Evolutionary conservation across 1,140 invertebrate species (phyloP).

Genomic region (Drosophila tani): DNA sequence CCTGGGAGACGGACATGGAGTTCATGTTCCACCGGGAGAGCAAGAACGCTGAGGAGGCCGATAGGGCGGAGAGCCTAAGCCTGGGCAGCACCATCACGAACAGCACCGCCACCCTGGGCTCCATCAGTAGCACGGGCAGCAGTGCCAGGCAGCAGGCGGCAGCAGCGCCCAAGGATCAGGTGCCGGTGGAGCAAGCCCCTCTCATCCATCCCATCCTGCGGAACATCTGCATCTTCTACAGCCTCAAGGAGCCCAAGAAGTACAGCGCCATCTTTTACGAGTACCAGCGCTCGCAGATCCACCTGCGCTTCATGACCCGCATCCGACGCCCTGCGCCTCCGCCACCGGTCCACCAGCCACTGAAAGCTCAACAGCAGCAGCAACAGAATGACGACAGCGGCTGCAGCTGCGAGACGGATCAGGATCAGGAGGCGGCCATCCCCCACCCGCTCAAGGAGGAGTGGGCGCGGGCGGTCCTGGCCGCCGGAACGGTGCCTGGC

Average conservation of each 20-base stretch:
- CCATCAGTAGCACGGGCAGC: constrained; percentile 59
- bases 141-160: constrained; percentile 13
- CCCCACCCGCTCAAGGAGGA: constrained; percentile 61
- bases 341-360: constrained; percentile 3
- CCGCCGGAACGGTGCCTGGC: constrained; percentile 47
- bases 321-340: constrained; percentile 56
- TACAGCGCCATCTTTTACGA: constrained; percentile 78
- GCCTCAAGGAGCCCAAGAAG: constrained; percentile 66
- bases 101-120: constrained; percentile 73
- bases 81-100: constrained; percentile 78
- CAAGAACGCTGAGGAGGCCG: constrained; percentile 2
- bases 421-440: constrained; percentile 43
- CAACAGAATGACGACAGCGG: constrained; percentile 61
- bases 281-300: constrained; percentile 64
- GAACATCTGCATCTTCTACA: constrained; percentile 78
- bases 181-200: neutral
- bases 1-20: constrained; percentile 82
- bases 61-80: constrained; percentile 45
- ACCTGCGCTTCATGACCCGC: constrained; percentile 68
- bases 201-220: constrained; percentile 66
- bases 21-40: constrained; percentile 72
- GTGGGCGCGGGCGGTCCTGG: constrained; percentile 63
- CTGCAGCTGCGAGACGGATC: constrained; percentile 62
- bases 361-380: neutral
- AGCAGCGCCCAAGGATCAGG: neutral